phyloP scores from a whole-genome alignment of 2,888 invertebrate species.

The Metopia argyrocephala region DNA sequence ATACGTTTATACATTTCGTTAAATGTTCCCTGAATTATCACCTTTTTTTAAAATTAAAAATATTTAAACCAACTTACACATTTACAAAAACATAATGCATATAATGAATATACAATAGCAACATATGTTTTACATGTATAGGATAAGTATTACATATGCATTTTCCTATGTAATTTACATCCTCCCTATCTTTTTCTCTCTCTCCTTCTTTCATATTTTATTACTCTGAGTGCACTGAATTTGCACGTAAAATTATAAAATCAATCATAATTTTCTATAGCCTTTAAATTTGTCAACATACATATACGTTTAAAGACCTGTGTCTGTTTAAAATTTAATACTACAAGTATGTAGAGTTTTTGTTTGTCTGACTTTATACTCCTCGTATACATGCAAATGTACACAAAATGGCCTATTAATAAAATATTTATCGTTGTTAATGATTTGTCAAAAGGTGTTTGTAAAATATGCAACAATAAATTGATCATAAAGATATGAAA shows the following conservation, averaged over 20 bases:
- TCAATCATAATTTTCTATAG: neutral
- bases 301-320: neutral
- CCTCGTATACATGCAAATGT: neutral
- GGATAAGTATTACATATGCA: too few relatives aligned
- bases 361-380: neutral
- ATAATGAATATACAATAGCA: too few relatives aligned
- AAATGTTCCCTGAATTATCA: too few relatives aligned
- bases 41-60: too few relatives aligned
- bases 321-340: neutral
- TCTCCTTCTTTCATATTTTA: too few relatives aligned
- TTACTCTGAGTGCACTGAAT: neutral
- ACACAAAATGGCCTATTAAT: conserved; percentile 7
- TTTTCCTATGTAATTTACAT: too few relatives aligned
- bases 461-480: conserved; percentile 16
- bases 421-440: conserved; percentile 38
- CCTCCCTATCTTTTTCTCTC: too few relatives aligned
- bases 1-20: too few relatives aligned
- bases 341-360: neutral
- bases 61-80: too few relatives aligned
- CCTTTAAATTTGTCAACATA: neutral
- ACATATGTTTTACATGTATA: too few relatives aligned
- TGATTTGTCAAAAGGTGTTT: conserved; percentile 54
- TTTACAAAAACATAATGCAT: too few relatives aligned
- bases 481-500: conserved; percentile 19
- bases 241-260: neutral